A percentile compares a stretch with the other conserved stretches of the same genome.
phyloP scores from a whole-genome alignment of 2,888 invertebrate species.

The Ochlodes sylvanus region DNA sequence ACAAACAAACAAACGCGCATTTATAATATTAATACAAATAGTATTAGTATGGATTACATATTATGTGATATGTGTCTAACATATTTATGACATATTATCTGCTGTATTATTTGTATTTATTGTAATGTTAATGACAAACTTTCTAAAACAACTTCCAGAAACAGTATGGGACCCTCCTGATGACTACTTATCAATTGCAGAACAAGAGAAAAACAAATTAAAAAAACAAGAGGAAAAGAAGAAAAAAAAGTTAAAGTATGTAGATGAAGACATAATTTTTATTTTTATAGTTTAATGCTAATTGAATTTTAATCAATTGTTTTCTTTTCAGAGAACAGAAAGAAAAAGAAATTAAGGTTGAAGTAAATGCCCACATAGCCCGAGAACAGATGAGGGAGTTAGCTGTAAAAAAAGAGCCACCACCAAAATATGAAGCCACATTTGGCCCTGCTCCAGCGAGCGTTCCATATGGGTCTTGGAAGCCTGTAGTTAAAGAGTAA shows the following conservation, averaged over 20 bases:
- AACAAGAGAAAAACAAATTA: constrained; percentile 85
- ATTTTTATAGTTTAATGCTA: background rate
- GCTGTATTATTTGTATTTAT: background rate
- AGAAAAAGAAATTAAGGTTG: constrained; percentile 64
- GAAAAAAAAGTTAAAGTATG: constrained; percentile 66
- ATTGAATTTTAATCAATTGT: background rate
- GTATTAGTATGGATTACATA: too few relatives aligned
- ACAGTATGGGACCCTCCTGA: constrained; percentile 92
- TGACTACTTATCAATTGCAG: constrained; percentile 88
- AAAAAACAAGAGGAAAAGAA: constrained; percentile 63
- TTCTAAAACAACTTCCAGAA: constrained; percentile 79
- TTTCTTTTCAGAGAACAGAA: constrained; percentile 61
- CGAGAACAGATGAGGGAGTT: constrained; percentile 80
- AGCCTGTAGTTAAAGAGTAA: constrained; percentile 87
- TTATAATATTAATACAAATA: too few relatives aligned
- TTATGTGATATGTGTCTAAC: too few relatives aligned
- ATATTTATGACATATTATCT: too few relatives aligned
- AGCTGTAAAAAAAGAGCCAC: constrained; percentile 68
- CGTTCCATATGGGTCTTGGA: constrained; percentile 92
- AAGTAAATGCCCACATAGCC: constrained; percentile 69
- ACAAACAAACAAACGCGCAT: too few relatives aligned
- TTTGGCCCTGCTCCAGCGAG: constrained; percentile 84
- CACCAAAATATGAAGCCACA: constrained; percentile 43
- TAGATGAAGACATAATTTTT: background rate
- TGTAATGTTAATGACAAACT: background rate